These are phyloP conservation scores for Gadopsis bispinosus DNA, from an alignment of 2,797 vertebrate genomes.

Conservation along the genomic window DNA sequence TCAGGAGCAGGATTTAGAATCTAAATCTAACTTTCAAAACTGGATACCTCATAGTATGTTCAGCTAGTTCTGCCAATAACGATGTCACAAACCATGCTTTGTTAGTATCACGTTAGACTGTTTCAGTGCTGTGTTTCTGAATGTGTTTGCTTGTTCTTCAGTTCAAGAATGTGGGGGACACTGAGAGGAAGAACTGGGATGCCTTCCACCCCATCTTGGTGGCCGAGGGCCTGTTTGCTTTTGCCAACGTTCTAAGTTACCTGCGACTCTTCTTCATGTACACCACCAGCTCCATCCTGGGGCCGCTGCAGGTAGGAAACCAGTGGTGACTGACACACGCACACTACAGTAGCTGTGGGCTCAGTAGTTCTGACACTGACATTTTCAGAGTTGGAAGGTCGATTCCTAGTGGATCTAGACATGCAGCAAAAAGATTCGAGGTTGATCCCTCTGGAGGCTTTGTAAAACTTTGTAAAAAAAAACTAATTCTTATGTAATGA, in stretches of 20 bases:
- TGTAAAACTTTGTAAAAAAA: conserved; percentile 10
- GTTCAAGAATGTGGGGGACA: conserved; percentile 82
- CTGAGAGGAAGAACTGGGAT: conserved; percentile 96
- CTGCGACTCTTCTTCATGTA: conserved; percentile 99
- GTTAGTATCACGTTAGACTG: neutral
- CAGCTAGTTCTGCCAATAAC: neutral
- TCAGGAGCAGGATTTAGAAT: neutral
- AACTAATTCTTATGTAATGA: conserved; percentile 37
- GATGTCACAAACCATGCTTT: neutral
- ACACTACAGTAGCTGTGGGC: neutral
- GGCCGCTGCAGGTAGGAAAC: conserved; percentile 92
- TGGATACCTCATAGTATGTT: neutral
- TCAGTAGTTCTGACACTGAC: neutral
- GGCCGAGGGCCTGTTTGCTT: conserved; percentile 97
- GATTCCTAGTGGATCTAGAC: conserved; percentile 2
- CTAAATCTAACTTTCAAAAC: neutral
- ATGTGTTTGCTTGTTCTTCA: conserved; percentile 56
- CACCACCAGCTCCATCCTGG: conserved; percentile 98
- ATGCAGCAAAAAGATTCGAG: neutral
- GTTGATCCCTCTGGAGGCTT: conserved; percentile 6
- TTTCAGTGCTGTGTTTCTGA: conserved; percentile 6
- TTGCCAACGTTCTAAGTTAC: conserved; percentile 98
- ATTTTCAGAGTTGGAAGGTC: neutral
- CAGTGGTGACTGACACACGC: neutral
- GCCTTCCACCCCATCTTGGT: conserved; percentile 97